These are phyloP conservation scores for Parnassius glacialis DNA, from an alignment of 2,888 invertebrate species.

Conservation along the genomic window DNA sequence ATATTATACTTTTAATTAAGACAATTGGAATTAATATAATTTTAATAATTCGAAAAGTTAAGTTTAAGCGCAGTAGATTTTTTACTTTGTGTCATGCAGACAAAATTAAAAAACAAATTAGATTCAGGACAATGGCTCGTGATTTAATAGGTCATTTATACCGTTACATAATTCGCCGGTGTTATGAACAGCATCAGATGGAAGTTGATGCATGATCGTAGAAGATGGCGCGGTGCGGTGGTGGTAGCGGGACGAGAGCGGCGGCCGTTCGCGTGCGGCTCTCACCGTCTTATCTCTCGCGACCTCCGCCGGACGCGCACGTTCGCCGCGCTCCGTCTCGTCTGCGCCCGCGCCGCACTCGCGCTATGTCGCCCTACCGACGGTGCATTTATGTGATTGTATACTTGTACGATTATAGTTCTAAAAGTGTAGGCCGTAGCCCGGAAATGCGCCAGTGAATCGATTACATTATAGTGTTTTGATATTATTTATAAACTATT, in stretches of 20 bases:
- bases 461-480: conserved; percentile 13
- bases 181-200: conserved; percentile 62
- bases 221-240: conserved; percentile 52
- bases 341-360: conserved; percentile 54
- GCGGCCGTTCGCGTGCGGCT: conserved; percentile 55
- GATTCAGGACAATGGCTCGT: conserved; percentile 26
- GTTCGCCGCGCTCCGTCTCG: conserved; percentile 57
- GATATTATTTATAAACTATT: conserved; percentile 24
- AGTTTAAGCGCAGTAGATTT: too few species aligned
- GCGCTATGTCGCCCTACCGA: conserved; percentile 68
- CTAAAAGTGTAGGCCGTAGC: conserved; percentile 58
- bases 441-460: conserved; percentile 64
- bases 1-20: too few species aligned
- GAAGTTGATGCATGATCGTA: conserved; percentile 64
- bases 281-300: conserved; percentile 80
- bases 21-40: too few species aligned
- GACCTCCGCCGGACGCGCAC: conserved; percentile 78
- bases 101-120: not conserved
- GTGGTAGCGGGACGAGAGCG: conserved; percentile 47
- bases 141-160: conserved; percentile 61
- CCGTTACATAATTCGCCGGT: conserved; percentile 70
- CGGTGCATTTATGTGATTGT: conserved; percentile 59
- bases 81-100: not conserved
- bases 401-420: conserved; percentile 57
- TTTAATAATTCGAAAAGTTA: too few species aligned